Conservation (phyloP, 2,888 invertebrate species). For the Diarsia mendica region DNA sequence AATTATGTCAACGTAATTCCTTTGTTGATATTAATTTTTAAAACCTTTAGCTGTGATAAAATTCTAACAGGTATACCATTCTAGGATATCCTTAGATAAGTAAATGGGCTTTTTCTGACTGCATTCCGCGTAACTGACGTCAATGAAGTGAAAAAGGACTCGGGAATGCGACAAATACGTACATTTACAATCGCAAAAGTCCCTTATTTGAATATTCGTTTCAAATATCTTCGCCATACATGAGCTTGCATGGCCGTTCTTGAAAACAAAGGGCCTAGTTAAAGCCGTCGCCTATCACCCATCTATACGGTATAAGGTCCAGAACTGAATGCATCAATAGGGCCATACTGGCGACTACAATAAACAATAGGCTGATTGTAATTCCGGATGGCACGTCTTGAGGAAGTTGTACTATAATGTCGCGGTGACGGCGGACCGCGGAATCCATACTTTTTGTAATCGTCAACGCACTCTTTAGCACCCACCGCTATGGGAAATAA, state of each 20-base stretch:
- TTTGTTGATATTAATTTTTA: conserved; percentile 36
- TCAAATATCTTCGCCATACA: conserved; percentile 20
- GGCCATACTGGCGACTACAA: conserved; percentile 62
- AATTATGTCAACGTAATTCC: background rate
- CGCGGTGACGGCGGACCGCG: conserved; percentile 63
- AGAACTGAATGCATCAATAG: conserved; percentile 64
- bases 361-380: conserved; percentile 79
- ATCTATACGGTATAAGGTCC: conserved; percentile 62
- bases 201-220: conserved; percentile 39
- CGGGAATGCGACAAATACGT: conserved; percentile 34
- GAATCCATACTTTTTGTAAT: conserved; percentile 60
- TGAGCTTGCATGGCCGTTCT: conserved; percentile 40
- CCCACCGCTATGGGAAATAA: conserved; percentile 54
- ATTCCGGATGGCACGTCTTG: conserved; percentile 78
- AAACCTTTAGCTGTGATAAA: conserved; percentile 9
- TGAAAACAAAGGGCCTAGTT: conserved; percentile 50
- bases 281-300: conserved; percentile 48
- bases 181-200: conserved; percentile 4
- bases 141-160: conserved; percentile 16
- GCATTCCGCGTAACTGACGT: conserved; percentile 16
- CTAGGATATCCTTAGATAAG: conserved; percentile 26
- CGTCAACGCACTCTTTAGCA: conserved; percentile 43
- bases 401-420: conserved; percentile 82
- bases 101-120: background rate
- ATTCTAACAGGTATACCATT: conserved; percentile 6